Base-by-base conservation (phyloP, 2,113 vertebrate species). In the Gallinago undulata region DNA sequence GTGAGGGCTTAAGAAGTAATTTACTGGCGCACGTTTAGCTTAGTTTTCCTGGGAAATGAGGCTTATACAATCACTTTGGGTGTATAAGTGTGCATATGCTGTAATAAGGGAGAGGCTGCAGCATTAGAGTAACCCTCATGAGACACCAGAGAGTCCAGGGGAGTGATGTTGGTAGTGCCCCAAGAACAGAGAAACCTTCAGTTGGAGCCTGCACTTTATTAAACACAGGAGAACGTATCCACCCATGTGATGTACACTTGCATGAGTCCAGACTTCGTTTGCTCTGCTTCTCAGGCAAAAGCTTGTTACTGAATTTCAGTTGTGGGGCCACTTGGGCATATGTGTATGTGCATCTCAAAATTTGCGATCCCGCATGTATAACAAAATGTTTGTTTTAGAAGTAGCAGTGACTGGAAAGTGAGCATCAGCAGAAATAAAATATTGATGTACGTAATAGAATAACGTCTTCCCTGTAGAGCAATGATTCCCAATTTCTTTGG, bases 401-500 rank as follows among this genome's bases (percentile, higher is more conserved):
- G 76, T 87, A 82, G 21, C 23, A 15, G 43, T 39, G 62, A 64
- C 56, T 84, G 73, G 77, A 84, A 94, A 85, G 77, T 45, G 51
- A 84, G 74, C 3, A 1, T 89, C 84, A 91, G 67, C 70, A 94
- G 89, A 87, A 91, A 93, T 79, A 9, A 89, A 91, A 82, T 73
- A 91, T 57, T 66, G 51, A n/a, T 69, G 22, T 50, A 50, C 23
- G 77, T 74, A 95, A 92, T 9, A 76, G 81, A 91, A 33, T 39
- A 96, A 66, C 19, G 35, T 76, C 84, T 81, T 95, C 70, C 53
- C 86, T 57, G 21, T 37, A 68, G 73, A 92, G 80, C 80, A 94
- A 84, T 43, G 80, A 87, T 89, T 96, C 93, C 93, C 25, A 78
- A 75, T 84, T 95, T 89, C 84, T 95, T 97, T 84, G 80, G 77